These are phyloP conservation scores for Galaxea fascicularis DNA, from an alignment of 92 coral and sea anemone species.

Conservation along the genomic window DNA sequence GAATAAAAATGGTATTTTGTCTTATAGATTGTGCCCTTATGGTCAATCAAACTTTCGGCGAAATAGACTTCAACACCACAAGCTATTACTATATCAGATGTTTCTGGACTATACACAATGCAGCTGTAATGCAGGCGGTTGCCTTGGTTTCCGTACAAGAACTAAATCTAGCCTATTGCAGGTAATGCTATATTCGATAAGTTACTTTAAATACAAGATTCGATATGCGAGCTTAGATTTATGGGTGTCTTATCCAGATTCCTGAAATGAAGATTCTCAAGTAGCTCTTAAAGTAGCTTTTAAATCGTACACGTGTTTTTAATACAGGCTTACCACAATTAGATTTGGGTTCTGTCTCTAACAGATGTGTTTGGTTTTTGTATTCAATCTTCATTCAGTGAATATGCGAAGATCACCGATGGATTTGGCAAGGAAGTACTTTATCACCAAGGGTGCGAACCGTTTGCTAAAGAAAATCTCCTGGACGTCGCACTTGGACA, in stretches of 20 bases:
- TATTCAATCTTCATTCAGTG: neutral
- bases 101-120: neutral
- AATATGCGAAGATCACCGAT: neutral
- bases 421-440: conserved; percentile 9
- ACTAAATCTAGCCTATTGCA: neutral
- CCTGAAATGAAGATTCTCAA: neutral
- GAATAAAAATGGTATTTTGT: neutral
- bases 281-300: neutral
- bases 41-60: neutral
- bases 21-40: neutral
- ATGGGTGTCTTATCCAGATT: neutral
- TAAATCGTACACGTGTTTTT: neutral
- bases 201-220: neutral
- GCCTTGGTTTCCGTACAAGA: neutral
- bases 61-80: neutral
- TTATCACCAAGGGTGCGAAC: neutral
- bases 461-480: conserved; percentile 1
- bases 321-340: neutral
- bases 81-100: neutral
- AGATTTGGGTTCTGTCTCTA: neutral
- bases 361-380: too few relatives aligned
- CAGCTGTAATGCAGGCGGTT: neutral
- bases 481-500: neutral
- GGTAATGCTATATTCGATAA: neutral
- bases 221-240: too few relatives aligned